Evolutionary conservation across 1,140 invertebrate genomes (phyloP).

Genomic region (Manduca sexta): DNA sequence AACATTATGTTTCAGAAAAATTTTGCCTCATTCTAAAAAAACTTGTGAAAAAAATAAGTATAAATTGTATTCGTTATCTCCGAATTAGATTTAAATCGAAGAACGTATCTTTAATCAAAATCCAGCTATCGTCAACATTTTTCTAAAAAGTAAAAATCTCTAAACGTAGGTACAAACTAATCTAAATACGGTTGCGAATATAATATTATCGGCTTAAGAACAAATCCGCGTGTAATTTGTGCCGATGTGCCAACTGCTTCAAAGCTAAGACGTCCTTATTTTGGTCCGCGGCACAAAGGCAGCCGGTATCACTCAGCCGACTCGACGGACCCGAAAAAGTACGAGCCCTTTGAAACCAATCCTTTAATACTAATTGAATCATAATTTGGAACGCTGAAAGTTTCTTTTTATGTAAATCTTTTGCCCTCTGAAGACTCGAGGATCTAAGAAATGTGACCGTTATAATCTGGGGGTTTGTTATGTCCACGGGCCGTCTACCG

Average conservation of each 20-base stretch:
- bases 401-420: slow-evolving; percentile 72
- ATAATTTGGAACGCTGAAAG: slow-evolving; percentile 66
- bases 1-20: no score
- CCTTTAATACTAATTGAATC: slow-evolving; percentile 73
- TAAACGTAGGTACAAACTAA: no score
- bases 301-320: slow-evolving; percentile 40
- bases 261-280: slow-evolving; percentile 59
- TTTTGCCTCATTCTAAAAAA: no score
- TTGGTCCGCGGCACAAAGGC: slow-evolving; percentile 64
- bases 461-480: slow-evolving; percentile 55
- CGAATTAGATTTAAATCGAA: no score
- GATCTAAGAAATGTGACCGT: slow-evolving; percentile 47
- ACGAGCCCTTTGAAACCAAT: slow-evolving; percentile 62
- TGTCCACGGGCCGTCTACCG: slow-evolving; percentile 27
- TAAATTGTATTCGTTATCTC: no score
- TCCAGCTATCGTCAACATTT: no score
- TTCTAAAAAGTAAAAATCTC: no score
- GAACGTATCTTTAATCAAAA: no score
- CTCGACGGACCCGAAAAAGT: slow-evolving; percentile 61
- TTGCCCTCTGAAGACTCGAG: slow-evolving; percentile 51
- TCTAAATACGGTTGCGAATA: no score
- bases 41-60: no score
- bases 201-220: background rate
- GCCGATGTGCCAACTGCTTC: slow-evolving; percentile 41
- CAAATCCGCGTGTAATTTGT: slow-evolving; percentile 45